Base-by-base conservation (phyloP, 2,888 invertebrate species). In the Hermaeophaga mercurialis region DNA sequence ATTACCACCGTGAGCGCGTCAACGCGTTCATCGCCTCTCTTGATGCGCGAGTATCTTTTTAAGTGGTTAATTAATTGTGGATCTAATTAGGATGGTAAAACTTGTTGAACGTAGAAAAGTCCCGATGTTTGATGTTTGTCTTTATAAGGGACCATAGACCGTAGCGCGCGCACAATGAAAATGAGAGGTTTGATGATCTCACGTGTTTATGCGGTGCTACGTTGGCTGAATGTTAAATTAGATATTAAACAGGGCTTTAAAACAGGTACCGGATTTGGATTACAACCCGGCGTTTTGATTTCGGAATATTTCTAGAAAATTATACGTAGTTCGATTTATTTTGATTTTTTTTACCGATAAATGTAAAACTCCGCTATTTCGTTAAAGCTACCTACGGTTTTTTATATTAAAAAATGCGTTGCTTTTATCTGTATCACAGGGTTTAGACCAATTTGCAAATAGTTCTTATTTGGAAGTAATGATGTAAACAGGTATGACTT, bases 51-150 rank as follows among this genome's bases (percentile, higher is more conserved):
- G 47, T 48, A 57, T 57, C 57, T 53, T 44, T 50, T 56, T 59
- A 58, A 61, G 54, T 53, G 59, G 59, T 47, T 62, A 65, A 63
- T 65, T 65, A 65, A 65, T 62, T 56, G 56, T 49, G 55, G 54
- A 43, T 49, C 56, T 63, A 65, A 65, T 63, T 62, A 63, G 12
- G 46, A 19, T 46, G 49, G 60, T 45, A 22, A 62, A 59, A 63
- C 63, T 65, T 63, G 63, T 65, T 63, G 64, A 58, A 55, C 59
- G 54, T 33, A 15, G 38, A 34, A 44, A 43, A 19, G 33, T 28
- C 39, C 31, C 33, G 31, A 43, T 31, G 28, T 43, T 36, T 34
- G 43, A 22, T 22, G 22, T 22, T 22, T 31, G 24, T 19, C 12
- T 26, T 14, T 41, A 14, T 22, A 36, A 17, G 17, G 15, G 36